Base-by-base conservation (phyloP, 2,888 invertebrate species). In the Caenorhabditis sp. region DNA sequence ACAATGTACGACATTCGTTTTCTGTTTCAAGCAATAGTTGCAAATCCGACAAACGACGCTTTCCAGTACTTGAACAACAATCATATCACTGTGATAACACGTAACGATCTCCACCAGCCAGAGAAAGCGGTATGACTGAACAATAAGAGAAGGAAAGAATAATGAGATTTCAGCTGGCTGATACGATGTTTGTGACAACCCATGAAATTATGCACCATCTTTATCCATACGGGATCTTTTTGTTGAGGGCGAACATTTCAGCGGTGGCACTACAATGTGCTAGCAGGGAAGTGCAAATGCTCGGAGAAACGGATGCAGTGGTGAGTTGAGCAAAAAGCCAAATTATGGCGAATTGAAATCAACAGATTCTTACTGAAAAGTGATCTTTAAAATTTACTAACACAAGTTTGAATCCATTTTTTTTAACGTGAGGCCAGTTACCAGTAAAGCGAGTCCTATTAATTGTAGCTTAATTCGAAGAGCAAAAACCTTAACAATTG, bases 51-150 rank as follows among this genome's bases (percentile, higher is more conserved):
- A 2, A 82, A 76, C 41, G 82, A 82, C 51, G 75, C 64, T 2
- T 82, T 82, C 41, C 75, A 76, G 19, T 82, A 72, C 26, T 28
- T 76, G 54, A 66, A 76, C 10, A 72, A 59, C 26, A 82, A 66
- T 72, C 82, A 82, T 66, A 76, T 82, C 12, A 76, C 82, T 3
- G 72, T 82, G 35, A 70, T 82, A 28, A 82, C 82, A 8, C 47
- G 82, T 14, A 76, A 64, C 28, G 82, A 82, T 58, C 76, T 66
- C 5, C 49, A 56, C n/a, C 81, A 81, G 35, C 64, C 69, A 7
- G 72, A 81, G 47, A 81, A 81, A 75, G 74, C 81, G 31, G 81
- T 80, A 26, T 5, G 63, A n/a, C 22, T n/a, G n/a, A n/a, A n/a
- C n/a, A n/a, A n/a, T n/a, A n/a, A n/a, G n/a, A n/a, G n/a, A n/a